phyloP scores from a whole-genome alignment of 2,113 vertebrate species.

The rat (Rattus norvegicus) region DNA sequence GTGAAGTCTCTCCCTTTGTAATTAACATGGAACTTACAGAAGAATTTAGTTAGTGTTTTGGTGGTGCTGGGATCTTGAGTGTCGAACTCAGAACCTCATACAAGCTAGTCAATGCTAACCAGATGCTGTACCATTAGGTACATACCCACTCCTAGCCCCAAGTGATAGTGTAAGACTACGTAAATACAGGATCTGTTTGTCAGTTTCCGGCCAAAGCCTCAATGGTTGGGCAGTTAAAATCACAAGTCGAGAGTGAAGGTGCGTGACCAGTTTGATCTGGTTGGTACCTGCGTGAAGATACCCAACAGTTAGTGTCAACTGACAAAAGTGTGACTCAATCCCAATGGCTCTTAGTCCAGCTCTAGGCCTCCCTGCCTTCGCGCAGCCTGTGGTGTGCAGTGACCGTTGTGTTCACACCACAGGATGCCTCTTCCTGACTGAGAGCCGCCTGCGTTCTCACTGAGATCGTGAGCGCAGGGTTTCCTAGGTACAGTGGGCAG shows the following conservation, averaged over 20 bases:
- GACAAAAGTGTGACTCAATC: not conserved
- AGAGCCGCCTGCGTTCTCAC: not conserved
- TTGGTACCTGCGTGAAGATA: not conserved
- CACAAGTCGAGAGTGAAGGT: not conserved
- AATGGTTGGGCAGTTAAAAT: not conserved
- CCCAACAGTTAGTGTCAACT: not conserved
- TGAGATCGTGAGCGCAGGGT: not conserved
- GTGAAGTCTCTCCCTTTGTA: slow-evolving; percentile 17
- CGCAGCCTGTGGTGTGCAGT: not conserved
- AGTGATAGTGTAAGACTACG: not conserved
- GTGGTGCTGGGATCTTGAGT: not conserved
- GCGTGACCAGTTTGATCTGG: not conserved
- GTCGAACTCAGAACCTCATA: not conserved
- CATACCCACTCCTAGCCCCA: not conserved
- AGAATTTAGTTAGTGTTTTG: not conserved
- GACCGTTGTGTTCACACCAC: fast-evolving
- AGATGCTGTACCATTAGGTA: not conserved
- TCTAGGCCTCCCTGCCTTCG: not conserved
- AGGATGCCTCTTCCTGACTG: not conserved
- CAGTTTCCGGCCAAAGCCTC: slow-evolving; percentile 20
- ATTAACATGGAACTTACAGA: not conserved
- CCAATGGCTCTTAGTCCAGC: not conserved
- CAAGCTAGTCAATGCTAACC: not conserved
- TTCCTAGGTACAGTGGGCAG: not conserved
- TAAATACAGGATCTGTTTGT: slow-evolving; percentile 25